Base-by-base conservation (phyloP, 2,888 invertebrate genomes). In the Lochmaea capreae region DNA sequence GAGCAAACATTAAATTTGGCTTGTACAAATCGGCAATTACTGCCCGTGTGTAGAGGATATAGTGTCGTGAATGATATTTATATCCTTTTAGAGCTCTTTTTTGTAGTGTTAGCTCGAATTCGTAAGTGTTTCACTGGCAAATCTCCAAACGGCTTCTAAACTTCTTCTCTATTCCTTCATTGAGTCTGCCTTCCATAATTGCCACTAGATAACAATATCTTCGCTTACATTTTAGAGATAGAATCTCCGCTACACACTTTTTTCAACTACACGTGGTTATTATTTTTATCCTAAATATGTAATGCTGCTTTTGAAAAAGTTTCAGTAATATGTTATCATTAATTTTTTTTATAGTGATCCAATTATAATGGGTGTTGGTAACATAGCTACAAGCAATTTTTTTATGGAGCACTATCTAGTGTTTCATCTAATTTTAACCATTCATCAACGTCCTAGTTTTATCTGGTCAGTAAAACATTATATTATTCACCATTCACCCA, bases 101-200 rank as follows among this genome's bases (percentile, higher is more conserved):
- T 59, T 63, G 18, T 46, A 63, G 62, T 18, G 18, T 18, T 18
- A 42, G 22, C 62, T 43, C 18, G 43, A 43, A 63, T 59, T 12
- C 18, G 62, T 43, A 42, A 63, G 62, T 43, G 62, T 63, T 63
- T 43, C 43, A 63, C 10, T 63, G 62, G 62, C 62, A 63, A 18
- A 39, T 43, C 39, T 63, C 43, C 62, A 63, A 63, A 42, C 10
- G 18, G 62, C 11, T 43, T 62, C 16, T 43, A 62, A 42, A 42
- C 62, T 62, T 63, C n/a, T 63, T 46, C 16, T 14, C 43, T 43
- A 5, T 18, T 5, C n/a, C 42, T 39, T 62, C 42, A 62, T 62
- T 14, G 42, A 62, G 62, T 62, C 8, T 62, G 42, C 39, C 62
- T 62, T 33, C 16, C n/a, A 39, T 62, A 42, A 63, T 43, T 63